These are phyloP conservation scores for Nephotettix cincticeps DNA, from an alignment of 1,140 invertebrate genomes.

Conservation along the genomic window DNA sequence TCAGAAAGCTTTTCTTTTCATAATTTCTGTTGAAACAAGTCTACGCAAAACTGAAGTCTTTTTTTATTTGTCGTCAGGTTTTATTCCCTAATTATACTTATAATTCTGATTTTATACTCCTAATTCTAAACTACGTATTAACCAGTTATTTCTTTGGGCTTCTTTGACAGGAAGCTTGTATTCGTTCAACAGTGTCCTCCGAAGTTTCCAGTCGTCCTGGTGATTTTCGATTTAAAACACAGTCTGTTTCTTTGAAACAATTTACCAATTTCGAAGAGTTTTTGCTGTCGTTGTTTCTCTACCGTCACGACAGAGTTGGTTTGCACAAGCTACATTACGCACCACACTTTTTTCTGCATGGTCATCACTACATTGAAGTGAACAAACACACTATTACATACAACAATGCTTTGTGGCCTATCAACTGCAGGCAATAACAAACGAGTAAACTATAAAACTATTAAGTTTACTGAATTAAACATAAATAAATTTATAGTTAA, in stretches of 20 bases:
- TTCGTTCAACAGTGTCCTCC: neutral
- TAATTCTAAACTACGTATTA: neutral
- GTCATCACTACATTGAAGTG: neutral
- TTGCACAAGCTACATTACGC: conserved; percentile 1
- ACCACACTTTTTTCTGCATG: neutral
- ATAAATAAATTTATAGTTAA: too few relatives aligned
- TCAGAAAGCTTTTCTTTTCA: neutral
- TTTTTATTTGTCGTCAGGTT: neutral
- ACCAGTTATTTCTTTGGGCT: conserved; percentile 8
- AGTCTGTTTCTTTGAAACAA: conserved; percentile 7
- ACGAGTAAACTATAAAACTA: neutral
- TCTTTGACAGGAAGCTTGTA: neutral
- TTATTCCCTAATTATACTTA: neutral
- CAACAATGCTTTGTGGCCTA: neutral
- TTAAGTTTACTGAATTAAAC: neutral
- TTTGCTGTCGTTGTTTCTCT: neutral
- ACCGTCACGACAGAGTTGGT: conserved; percentile 2
- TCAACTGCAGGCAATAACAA: neutral
- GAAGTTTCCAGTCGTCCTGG: neutral
- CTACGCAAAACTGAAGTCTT: neutral
- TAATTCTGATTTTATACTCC: neutral
- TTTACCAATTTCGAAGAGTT: neutral
- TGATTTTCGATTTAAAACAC: neutral
- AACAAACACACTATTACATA: neutral
- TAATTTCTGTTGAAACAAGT: too few relatives aligned